Percentiles rank a stretch among this genome's conserved stretches.
Evolutionary conservation across 2,888 invertebrate species (phyloP).

Genomic region (Hyles lineata): DNA sequence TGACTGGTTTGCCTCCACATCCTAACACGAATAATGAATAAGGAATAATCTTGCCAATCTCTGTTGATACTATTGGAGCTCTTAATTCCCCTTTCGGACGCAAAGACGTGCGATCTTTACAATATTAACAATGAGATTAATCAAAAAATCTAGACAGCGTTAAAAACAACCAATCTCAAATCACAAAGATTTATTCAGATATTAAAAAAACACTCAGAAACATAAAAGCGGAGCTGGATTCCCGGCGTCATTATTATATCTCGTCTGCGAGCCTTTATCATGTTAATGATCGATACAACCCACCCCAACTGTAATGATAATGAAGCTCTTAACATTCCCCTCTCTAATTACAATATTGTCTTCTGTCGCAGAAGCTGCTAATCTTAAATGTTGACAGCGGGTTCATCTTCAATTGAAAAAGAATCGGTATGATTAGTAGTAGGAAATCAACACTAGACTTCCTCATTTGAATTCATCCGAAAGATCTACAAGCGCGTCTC

Average conservation of each 20-base stretch:
- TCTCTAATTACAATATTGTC: conserved; percentile 49
- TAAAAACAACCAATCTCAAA: neutral
- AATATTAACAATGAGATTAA: neutral
- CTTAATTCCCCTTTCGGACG: no score
- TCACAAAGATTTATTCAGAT: conserved; percentile 29
- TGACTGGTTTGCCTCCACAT: no score
- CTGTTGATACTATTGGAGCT: no score
- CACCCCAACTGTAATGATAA: conserved; percentile 42
- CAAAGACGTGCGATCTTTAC: no score
- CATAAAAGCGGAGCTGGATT: conserved; percentile 27
- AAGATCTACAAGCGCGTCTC: no score
- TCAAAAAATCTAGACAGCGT: neutral
- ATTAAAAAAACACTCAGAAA: conserved; percentile 28
- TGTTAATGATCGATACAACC: conserved; percentile 31
- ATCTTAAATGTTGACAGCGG: conserved; percentile 17
- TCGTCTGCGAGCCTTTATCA: conserved; percentile 33
- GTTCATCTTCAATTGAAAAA: no score
- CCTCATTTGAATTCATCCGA: no score
- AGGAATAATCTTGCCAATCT: no score
- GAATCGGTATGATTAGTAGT: no score
- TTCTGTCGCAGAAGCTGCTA: conserved; percentile 29
- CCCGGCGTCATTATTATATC: conserved; percentile 31
- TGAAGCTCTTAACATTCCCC: conserved; percentile 48
- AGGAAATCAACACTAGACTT: no score
- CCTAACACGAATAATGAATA: no score